These are phyloP conservation scores for Rhizomys pruinosus DNA, from an alignment of 2,113 vertebrate genomes.

Conservation along the genomic window DNA sequence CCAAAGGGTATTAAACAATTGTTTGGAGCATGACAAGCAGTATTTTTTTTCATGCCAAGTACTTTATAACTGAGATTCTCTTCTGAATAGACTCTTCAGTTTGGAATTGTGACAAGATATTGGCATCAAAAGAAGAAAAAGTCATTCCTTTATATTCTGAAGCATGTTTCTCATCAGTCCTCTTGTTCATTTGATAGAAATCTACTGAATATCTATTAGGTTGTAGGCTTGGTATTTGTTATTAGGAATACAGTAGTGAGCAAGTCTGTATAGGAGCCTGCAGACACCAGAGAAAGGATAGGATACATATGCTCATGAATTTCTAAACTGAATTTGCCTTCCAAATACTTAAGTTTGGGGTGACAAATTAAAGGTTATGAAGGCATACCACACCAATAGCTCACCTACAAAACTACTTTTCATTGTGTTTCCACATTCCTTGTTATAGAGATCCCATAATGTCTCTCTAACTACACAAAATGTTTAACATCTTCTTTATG, in stretches of 20 bases:
- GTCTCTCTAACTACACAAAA: conserved; percentile 14
- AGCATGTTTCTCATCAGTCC: neutral
- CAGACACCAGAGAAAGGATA: conserved; percentile 34
- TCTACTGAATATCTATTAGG: neutral
- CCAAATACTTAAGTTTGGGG: neutral
- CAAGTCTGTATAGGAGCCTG: neutral
- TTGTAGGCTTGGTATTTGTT: neutral
- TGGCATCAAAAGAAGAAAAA: conserved; percentile 42
- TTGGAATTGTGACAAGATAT: conserved; percentile 31
- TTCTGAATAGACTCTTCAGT: conserved; percentile 37
- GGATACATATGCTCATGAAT: conserved; percentile 21
- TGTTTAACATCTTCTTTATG: conserved; percentile 36
- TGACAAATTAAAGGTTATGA: neutral
- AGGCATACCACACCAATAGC: neutral
- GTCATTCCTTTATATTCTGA: conserved; percentile 16
- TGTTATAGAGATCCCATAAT: conserved; percentile 32
- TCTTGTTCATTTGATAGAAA: conserved; percentile 40
- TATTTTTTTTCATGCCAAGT: neutral
- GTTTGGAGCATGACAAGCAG: neutral
- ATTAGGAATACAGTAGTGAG: neutral
- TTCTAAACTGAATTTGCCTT: conserved; percentile 20
- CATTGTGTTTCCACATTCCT: neutral
- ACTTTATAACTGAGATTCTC: conserved; percentile 41
- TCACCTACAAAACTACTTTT: conserved; percentile 32
- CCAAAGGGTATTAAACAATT: neutral